Evolutionary conservation across 2,113 vertebrate genomes (phyloP).

Genomic region (Meriones unguiculatus): DNA sequence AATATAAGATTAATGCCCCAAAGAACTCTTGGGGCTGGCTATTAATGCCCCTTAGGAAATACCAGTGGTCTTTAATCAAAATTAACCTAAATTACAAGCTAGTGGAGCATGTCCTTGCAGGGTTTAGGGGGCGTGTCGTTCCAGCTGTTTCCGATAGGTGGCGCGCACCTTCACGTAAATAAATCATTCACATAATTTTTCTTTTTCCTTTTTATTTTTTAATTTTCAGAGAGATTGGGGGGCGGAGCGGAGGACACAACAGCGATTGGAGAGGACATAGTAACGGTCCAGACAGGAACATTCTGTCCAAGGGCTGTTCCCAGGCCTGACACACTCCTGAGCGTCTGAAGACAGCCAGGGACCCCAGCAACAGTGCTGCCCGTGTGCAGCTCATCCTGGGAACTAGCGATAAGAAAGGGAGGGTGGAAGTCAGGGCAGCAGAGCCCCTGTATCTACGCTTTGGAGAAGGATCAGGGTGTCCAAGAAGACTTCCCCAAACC

Average conservation of each 20-base stretch:
- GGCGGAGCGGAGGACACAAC: accelerated
- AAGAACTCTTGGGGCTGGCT: slow-evolving; percentile 69
- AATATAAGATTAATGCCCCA: slow-evolving; percentile 76
- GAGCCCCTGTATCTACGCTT: background rate
- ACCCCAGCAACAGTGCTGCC: background rate
- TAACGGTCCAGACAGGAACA: slow-evolving; percentile 51
- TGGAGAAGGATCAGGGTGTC: background rate
- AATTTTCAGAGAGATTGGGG: background rate
- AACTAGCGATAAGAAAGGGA: background rate
- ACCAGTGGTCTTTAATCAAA: slow-evolving; percentile 72
- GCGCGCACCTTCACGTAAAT: slow-evolving; percentile 74
- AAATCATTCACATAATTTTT: slow-evolving; percentile 50
- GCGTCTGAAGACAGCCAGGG: slow-evolving; percentile 24
- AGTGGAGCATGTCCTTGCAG: slow-evolving; percentile 34
- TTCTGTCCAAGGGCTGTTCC: slow-evolving; percentile 50
- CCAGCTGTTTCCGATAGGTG: slow-evolving; percentile 83
- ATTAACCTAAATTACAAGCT: slow-evolving; percentile 61
- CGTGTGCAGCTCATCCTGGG: background rate
- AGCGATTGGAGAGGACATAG: slow-evolving; percentile 40
- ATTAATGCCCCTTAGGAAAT: slow-evolving; percentile 83
- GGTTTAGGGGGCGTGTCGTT: background rate
- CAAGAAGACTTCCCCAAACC: background rate
- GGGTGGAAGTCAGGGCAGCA: background rate
- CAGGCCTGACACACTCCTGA: background rate
- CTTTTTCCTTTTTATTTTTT: slow-evolving; percentile 62